Conservation (phyloP, 64 coral and sea anemone genomes). For the Hydrozoanthus tunicans region DNA sequence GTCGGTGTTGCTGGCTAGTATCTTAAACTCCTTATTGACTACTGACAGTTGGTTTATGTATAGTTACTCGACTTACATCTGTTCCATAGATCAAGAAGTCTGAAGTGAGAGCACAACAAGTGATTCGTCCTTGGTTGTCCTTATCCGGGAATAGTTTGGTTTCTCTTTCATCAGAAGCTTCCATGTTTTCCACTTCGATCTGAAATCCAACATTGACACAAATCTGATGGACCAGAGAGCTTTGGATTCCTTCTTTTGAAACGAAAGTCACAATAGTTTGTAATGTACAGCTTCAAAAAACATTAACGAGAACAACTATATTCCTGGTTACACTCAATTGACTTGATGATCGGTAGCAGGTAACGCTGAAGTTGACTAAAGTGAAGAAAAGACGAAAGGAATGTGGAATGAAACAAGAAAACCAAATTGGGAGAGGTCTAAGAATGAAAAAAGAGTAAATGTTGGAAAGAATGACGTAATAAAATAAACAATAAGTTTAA, state of each 20-base stretch:
- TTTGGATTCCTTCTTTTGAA: too few relatives aligned
- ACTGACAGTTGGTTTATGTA: background rate
- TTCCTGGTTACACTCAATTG: too few relatives aligned
- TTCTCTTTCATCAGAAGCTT: slow-evolving; percentile 95
- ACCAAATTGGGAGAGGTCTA: too few relatives aligned
- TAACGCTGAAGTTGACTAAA: too few relatives aligned
- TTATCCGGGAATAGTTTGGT: slow-evolving; percentile 97
- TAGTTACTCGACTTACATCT: slow-evolving; percentile 74
- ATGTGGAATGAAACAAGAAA: too few relatives aligned
- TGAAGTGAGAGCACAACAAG: slow-evolving; percentile 87
- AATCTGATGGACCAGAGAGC: background rate
- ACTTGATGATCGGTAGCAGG: too few relatives aligned
- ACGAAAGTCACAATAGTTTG: background rate
- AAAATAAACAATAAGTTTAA: background rate
- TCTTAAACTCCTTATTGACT: background rate
- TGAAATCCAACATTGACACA: background rate
- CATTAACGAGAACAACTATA: background rate
- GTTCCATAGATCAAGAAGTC: slow-evolving; percentile 95
- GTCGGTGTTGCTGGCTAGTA: too few relatives aligned
- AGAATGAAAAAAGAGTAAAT: too few relatives aligned
- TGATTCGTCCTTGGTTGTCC: slow-evolving; percentile 81
- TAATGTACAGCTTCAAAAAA: background rate
- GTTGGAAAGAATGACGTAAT: background rate
- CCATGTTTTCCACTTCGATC: slow-evolving; percentile 89
- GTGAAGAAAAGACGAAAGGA: too few relatives aligned